phyloP scores from a whole-genome alignment of 2,888 invertebrate species.

The Idaea dimidiata region DNA sequence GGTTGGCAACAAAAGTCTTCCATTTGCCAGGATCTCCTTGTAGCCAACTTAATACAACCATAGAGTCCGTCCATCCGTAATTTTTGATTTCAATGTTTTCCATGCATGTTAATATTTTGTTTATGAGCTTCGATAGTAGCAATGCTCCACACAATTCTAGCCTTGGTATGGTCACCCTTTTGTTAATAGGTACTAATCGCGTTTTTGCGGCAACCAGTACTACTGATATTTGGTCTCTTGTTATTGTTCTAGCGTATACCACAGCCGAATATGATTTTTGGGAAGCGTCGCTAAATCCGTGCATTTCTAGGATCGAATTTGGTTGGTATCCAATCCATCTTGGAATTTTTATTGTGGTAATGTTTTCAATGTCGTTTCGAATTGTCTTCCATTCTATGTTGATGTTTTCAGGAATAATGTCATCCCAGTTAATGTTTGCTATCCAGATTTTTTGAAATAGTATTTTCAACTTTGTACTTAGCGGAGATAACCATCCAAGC shows the following conservation, averaged over 20 bases:
- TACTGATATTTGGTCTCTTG: too few species aligned
- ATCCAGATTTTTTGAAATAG: not conserved
- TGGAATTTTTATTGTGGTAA: too few species aligned
- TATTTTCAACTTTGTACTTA: not conserved
- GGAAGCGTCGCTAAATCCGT: too few species aligned
- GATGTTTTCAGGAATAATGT: not conserved
- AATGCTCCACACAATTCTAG: constrained; percentile 10
- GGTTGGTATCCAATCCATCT: too few species aligned
- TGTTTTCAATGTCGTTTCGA: too few species aligned
- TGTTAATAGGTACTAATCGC: constrained; percentile 11
- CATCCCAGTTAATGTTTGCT: not conserved
- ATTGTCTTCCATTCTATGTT: not conserved
- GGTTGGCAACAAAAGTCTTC: constrained; percentile 18
- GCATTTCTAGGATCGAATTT: too few species aligned
- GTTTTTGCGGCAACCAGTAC: constrained; percentile 11
- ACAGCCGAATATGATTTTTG: too few species aligned
- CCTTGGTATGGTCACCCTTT: constrained; percentile 8
- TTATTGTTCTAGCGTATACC: too few species aligned
- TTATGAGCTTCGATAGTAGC: constrained; percentile 7
- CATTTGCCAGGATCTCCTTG: constrained; percentile 15
- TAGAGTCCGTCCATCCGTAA: constrained; percentile 11
- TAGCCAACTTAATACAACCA: constrained; percentile 9
- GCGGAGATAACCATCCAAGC: not conserved
- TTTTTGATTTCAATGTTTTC: not conserved
- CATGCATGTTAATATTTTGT: constrained; percentile 4